These are phyloP conservation scores for Salvelinus alpinus DNA, from an alignment of 2,113 vertebrate genomes.

Conservation along the genomic window DNA sequence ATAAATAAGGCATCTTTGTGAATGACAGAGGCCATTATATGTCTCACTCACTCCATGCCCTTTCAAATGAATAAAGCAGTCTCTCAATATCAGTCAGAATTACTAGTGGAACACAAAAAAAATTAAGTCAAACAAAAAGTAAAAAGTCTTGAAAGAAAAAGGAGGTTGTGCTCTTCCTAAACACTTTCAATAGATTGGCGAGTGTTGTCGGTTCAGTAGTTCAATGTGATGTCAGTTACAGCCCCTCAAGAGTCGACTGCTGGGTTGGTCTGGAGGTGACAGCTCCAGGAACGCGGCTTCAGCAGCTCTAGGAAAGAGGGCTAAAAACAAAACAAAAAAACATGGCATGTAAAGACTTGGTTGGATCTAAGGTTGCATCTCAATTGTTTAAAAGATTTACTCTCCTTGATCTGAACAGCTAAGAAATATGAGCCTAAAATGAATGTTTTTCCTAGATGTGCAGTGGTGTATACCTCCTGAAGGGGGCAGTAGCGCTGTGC, in stretches of 20 bases:
- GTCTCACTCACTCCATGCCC: conserved; percentile 31
- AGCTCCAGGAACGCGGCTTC: conserved; percentile 90
- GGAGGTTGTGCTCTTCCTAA: neutral
- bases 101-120: conserved; percentile 43
- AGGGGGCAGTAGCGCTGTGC: conserved; percentile 87
- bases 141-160: conserved; percentile 9
- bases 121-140: conserved; percentile 8
- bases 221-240: conserved; percentile 16
- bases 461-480: conserved; percentile 78
- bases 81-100: neutral
- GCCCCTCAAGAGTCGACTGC: conserved; percentile 10
- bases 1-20: conserved; percentile 52
- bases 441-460: neutral
- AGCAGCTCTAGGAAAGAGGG: conserved; percentile 84
- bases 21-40: conserved; percentile 33
- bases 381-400: neutral
- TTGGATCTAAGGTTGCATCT: too few relatives aligned
- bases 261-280: conserved; percentile 59
- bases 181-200: conserved; percentile 15
- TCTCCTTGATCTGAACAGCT: neutral
- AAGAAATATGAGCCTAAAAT: neutral
- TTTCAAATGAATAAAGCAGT: neutral
- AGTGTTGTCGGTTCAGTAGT: neutral
- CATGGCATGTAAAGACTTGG: neutral
- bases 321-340: conserved; percentile 63